Conservation (phyloP, 2,888 invertebrate genomes). For the Sclerodermus sp. region DNA sequence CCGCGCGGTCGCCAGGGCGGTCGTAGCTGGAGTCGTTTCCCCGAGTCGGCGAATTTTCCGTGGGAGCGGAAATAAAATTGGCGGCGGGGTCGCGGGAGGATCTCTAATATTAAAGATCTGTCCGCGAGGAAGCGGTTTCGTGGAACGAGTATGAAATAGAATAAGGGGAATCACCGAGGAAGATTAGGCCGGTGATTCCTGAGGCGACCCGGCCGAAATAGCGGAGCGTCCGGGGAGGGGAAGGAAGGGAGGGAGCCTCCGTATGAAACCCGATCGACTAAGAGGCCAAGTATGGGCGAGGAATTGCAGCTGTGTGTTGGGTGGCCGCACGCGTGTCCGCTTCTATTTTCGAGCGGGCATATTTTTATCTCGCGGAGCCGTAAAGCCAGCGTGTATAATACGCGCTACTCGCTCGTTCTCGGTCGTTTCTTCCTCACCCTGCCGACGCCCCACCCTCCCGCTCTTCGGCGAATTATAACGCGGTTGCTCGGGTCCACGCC, state of each 20-base stretch:
- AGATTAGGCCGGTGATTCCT: not conserved
- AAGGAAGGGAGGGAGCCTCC: too few species aligned
- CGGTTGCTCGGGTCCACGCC: too few species aligned
- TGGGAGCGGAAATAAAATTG: too few species aligned
- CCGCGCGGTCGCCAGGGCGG: too few species aligned
- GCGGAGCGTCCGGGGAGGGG: not conserved
- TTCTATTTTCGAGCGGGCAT: slow-evolving; percentile 39
- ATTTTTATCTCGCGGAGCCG: slow-evolving; percentile 39
- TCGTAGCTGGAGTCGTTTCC: too few species aligned
- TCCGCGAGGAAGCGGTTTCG: too few species aligned
- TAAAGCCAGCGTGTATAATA: slow-evolving; percentile 34
- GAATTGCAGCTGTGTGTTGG: slow-evolving; percentile 37
- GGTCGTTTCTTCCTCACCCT: not conserved
- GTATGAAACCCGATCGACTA: slow-evolving; percentile 38
- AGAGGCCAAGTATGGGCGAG: slow-evolving; percentile 39
- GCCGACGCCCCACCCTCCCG: not conserved
- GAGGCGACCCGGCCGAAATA: too few species aligned
- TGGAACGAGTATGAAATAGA: too few species aligned
- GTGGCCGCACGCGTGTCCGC: slow-evolving; percentile 23
- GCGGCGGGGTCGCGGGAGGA: too few species aligned
- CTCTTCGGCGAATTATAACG: not conserved
- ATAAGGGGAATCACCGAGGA: not conserved
- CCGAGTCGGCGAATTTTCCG: too few species aligned
- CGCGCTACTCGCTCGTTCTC: slow-evolving; percentile 11
- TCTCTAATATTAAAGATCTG: too few species aligned